A percentile compares a stretch with the other conserved stretches of the same genome.
Conservation (phyloP, 1,140 invertebrate genomes). For the Nephotettix cincticeps region DNA sequence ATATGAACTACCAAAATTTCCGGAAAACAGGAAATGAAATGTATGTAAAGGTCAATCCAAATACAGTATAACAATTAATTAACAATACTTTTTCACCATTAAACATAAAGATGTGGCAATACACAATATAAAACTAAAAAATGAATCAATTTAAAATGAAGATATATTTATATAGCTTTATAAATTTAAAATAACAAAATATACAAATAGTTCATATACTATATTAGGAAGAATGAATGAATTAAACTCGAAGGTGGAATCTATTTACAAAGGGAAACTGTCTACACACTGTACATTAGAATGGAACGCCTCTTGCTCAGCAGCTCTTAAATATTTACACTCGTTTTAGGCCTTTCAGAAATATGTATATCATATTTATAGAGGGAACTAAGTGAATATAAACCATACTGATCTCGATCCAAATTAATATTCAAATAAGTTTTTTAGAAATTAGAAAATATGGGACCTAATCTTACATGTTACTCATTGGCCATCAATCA, state of each 20-base stretch:
- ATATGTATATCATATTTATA: constrained; percentile 3
- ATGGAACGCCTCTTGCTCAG: constrained; percentile 13
- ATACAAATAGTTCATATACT: too few species aligned
- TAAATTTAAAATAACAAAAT: too few species aligned
- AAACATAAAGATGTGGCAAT: too few species aligned
- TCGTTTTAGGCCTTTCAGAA: constrained; percentile 26
- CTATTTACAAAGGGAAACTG: constrained; percentile 14
- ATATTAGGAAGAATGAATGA: too few species aligned
- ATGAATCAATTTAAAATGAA: too few species aligned
- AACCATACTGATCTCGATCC: background rate
- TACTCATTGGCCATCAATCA: background rate
- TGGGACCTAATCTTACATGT: background rate
- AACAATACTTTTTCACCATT: too few species aligned
- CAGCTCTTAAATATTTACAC: constrained; percentile 17
- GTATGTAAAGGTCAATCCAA: too few species aligned
- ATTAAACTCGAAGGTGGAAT: background rate
- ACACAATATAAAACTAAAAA: too few species aligned
- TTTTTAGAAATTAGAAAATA: background rate
- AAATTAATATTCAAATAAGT: background rate
- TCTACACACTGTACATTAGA: constrained; percentile 27
- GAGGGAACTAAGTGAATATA: background rate
- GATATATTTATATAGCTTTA: too few species aligned
- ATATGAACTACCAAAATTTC: too few species aligned
- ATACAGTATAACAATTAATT: too few species aligned
- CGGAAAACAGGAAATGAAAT: too few species aligned